Percentiles rank a stretch among this genome's conserved stretches.
Evolutionary conservation across 2,888 invertebrate genomes (phyloP).

Genomic region (Orthosia gracilis): DNA sequence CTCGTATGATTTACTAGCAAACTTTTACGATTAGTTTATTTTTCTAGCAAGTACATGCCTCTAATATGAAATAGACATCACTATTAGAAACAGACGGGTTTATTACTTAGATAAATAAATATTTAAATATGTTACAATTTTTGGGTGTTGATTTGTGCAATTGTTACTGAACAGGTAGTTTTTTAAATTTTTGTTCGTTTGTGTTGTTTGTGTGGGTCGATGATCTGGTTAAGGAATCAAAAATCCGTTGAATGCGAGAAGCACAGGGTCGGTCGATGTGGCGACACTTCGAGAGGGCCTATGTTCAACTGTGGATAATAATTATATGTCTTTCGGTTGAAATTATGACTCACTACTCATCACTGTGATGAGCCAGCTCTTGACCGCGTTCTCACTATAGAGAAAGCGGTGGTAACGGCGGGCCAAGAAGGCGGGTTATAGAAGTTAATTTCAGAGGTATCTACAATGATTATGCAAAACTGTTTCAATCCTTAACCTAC

Average conservation of each 20-base stretch:
- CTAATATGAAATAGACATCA: constrained; percentile 35
- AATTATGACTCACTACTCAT: too few relatives aligned
- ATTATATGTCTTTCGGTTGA: too few relatives aligned
- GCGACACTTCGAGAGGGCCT: too few relatives aligned
- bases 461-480: constrained; percentile 4
- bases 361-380: neutral
- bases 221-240: too few relatives aligned
- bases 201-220: too few relatives aligned
- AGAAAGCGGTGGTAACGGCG: too few relatives aligned
- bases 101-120: neutral
- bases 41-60: constrained; percentile 43
- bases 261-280: too few relatives aligned
- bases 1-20: constrained; percentile 58
- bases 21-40: constrained; percentile 62
- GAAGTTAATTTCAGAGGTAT: constrained; percentile 4
- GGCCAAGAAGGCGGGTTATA: neutral
- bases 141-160: neutral
- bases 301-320: too few relatives aligned
- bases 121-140: neutral
- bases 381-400: too few relatives aligned
- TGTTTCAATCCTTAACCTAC: constrained; percentile 20
- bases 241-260: too few relatives aligned
- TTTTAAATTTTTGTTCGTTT: neutral
- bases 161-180: constrained; percentile 3
- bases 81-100: constrained; percentile 17